Percentiles rank a stretch among this genome's conserved stretches.
Conservation (phyloP, 2,113 vertebrate species). For the Erythrocercus mccallii region DNA sequence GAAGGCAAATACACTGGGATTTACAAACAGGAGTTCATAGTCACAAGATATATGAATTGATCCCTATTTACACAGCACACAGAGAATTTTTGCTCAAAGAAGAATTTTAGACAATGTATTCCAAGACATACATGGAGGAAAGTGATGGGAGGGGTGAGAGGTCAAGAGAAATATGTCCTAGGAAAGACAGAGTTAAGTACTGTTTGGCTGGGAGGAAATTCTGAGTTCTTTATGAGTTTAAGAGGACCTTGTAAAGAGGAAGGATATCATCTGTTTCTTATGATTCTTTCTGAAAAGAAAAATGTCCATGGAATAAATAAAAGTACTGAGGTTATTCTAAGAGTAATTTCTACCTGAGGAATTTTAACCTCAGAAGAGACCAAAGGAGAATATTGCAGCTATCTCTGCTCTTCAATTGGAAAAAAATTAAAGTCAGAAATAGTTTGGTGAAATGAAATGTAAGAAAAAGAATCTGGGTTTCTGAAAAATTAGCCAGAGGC, state of each 20-base stretch:
- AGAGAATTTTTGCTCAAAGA: background rate
- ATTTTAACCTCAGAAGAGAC: background rate
- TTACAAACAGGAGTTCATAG: background rate
- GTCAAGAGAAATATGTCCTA: background rate
- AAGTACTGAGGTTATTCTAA: background rate
- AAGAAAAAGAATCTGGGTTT: background rate
- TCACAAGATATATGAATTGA: background rate
- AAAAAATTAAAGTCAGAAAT: background rate
- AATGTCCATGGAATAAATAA: background rate
- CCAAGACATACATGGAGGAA: background rate
- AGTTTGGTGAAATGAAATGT: background rate
- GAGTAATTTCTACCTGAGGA: background rate
- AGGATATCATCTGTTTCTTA: background rate
- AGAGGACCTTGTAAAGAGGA: background rate
- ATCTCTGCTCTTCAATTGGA: background rate
- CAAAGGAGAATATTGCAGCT: background rate
- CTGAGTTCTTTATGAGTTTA: background rate
- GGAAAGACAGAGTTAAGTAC: background rate
- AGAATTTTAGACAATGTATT: background rate
- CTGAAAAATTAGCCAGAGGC: background rate
- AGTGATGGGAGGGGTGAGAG: background rate
- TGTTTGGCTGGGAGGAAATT: background rate
- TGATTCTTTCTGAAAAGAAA: background rate
- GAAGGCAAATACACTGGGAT: slow-evolving; percentile 4
- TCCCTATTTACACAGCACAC: background rate